Evolutionary conservation across 2,888 invertebrate species (phyloP), one percentile per base, ranked within the genome.

Genomic region (Desoria tigrina): DNA sequence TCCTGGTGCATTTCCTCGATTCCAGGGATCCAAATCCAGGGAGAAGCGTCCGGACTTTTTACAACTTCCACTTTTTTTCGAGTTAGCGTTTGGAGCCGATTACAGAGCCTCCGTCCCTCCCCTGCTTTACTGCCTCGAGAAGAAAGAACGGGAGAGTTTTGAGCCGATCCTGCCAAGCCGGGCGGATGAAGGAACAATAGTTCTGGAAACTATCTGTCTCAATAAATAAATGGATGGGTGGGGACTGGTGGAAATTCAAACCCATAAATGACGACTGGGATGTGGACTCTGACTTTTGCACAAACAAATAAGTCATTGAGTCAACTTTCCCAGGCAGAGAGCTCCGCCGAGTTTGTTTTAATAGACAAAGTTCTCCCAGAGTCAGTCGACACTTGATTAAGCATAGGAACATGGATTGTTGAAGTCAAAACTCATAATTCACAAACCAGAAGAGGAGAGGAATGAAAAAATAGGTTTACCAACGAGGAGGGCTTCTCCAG

Each of bases 391-490:
- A 71, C 72, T 76, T 76, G 76, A 76, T 76, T 74, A 71, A 74
- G 74, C 71, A 70, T 65, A 67, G 62, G 61, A 67, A 65, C 64
- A 65, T 66, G 69, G 61, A 64, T 66, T 65, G 61, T 61, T 62
- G 51, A 65, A 68, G 71, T 76, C 74, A 74, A 71, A 72, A 72
- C 74, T 74, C 74, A 74, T 76, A 76, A 74, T 71, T 76, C 74
- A 74, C 64, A 37, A 53, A 63, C 42, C 57, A 63, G 68, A n/a
- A n/a, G n/a, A n/a, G n/a, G n/a, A n/a, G n/a, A n/a, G n/a, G n/a
- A 23, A 23, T 42, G 57, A 16, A 57, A 54, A 54, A 54, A 32
- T 51, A 24, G 37, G 32, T 27, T 55, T 9, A 18, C n/a, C n/a
- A 18, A 7, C 7, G 32, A 7, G 26, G 53, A 26, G 24, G 32